Conservation (phyloP, 2,113 vertebrate genomes). For the Aphyosemion australe region DNA sequence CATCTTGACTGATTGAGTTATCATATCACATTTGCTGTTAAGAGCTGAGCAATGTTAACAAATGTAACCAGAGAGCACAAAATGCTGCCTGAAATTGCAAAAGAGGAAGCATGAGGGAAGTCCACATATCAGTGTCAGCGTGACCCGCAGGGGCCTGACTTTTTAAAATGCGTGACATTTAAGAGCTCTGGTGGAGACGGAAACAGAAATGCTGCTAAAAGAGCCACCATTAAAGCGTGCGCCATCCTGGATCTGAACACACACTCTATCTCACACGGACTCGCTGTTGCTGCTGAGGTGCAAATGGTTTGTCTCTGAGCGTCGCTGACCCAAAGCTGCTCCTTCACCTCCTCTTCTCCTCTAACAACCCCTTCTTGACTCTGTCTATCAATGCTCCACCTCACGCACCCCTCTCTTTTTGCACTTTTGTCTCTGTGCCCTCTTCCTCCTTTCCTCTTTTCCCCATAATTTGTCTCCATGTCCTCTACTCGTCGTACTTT, state of each 20-base stretch:
- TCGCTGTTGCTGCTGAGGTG: slow-evolving; percentile 67
- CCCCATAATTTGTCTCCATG: slow-evolving; percentile 46
- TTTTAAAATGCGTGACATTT: slow-evolving; percentile 71
- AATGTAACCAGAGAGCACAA: slow-evolving; percentile 91
- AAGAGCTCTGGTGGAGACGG: slow-evolving; percentile 51
- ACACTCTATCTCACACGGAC: slow-evolving; percentile 20
- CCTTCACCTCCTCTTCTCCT: slow-evolving; percentile 61
- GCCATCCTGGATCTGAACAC: slow-evolving; percentile 54
- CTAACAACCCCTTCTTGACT: slow-evolving; percentile 70
- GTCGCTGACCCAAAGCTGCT: slow-evolving; percentile 63
- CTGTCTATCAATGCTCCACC: slow-evolving; percentile 66
- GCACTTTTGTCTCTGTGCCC: slow-evolving; percentile 34
- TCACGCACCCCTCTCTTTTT: slow-evolving; percentile 45
- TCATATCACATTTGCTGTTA: slow-evolving; percentile 93
- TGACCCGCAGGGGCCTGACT: slow-evolving; percentile 46
- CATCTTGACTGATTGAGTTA: slow-evolving; percentile 96
- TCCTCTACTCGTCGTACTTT: slow-evolving; percentile 40
- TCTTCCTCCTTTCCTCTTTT: neutral
- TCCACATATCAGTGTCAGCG: slow-evolving; percentile 61
- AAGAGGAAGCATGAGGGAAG: slow-evolving; percentile 62
- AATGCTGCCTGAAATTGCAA: slow-evolving; percentile 92
- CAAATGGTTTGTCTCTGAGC: slow-evolving; percentile 73
- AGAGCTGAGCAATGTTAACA: slow-evolving; percentile 81
- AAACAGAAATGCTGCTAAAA: slow-evolving; percentile 60
- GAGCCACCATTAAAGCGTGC: slow-evolving; percentile 47